These are phyloP conservation scores for Morpho helenor DNA, from an alignment of 2,888 invertebrate species.

Conservation along the genomic window DNA sequence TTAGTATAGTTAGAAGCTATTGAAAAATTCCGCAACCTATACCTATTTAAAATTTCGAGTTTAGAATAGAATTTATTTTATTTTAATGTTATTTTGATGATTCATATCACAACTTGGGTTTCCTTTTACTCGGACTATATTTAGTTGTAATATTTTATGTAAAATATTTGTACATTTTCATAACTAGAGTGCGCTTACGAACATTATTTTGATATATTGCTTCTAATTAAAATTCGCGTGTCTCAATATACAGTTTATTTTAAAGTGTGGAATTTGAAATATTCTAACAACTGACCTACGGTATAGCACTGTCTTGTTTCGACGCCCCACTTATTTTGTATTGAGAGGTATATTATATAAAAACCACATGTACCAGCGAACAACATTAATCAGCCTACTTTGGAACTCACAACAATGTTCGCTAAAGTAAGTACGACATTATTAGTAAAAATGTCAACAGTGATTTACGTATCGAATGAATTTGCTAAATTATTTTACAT, in stretches of 20 bases:
- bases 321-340: slow-evolving; percentile 21
- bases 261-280: slow-evolving; percentile 3
- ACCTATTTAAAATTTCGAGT: too few relatives aligned
- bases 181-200: neutral
- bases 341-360: slow-evolving; percentile 22
- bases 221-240: slow-evolving; percentile 1
- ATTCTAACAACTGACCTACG: slow-evolving; percentile 15
- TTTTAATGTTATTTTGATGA: too few relatives aligned
- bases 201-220: neutral
- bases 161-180: neutral
- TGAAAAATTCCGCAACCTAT: too few relatives aligned
- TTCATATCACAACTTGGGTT: too few relatives aligned
- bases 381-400: slow-evolving; percentile 53
- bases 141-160: too few relatives aligned
- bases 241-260: slow-evolving; percentile 2
- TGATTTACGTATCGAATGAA: neutral
- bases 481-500: neutral
- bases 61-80: too few relatives aligned
- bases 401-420: slow-evolving; percentile 53
- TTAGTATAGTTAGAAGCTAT: too few relatives aligned
- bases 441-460: slow-evolving; percentile 15
- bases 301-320: slow-evolving; percentile 7
- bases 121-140: too few relatives aligned
- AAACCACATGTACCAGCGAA: slow-evolving; percentile 28
- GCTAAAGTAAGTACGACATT: slow-evolving; percentile 47